Conservation (phyloP, 2,113 vertebrate species). For the Ceyx margarethae region DNA sequence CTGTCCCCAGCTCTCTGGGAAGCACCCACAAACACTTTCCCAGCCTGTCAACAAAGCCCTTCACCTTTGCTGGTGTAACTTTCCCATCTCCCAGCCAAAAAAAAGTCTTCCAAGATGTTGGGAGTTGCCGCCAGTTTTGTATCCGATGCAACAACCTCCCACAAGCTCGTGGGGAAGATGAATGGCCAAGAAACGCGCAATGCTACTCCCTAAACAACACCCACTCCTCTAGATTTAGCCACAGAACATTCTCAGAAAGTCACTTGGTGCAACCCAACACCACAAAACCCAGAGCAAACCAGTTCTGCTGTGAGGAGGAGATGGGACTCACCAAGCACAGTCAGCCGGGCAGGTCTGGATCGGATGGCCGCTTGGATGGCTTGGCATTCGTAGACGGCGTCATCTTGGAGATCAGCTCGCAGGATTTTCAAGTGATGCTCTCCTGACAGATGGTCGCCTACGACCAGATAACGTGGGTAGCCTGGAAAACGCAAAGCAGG, state of each 20-base stretch:
- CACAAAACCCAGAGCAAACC: accelerated
- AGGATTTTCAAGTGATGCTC: slow-evolving; percentile 95
- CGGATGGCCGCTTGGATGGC: slow-evolving; percentile 95
- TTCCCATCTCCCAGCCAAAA: background rate
- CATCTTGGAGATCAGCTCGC: slow-evolving; percentile 90
- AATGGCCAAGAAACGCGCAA: accelerated
- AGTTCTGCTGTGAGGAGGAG: accelerated
- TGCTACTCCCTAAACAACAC: background rate
- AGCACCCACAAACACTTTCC: background rate
- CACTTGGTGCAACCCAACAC: accelerated
- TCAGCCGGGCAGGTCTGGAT: slow-evolving; percentile 91
- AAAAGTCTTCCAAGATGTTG: background rate
- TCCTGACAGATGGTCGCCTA: slow-evolving; percentile 91
- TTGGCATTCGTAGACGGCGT: slow-evolving; percentile 95
- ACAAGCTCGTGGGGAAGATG: background rate
- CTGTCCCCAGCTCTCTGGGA: background rate
- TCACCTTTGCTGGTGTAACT: background rate
- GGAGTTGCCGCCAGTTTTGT: background rate
- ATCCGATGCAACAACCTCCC: background rate
- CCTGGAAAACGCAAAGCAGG: slow-evolving; percentile 67
- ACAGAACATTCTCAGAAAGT: background rate
- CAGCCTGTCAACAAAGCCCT: too few relatives aligned
- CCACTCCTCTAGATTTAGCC: background rate
- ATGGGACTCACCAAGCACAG: slow-evolving; percentile 86
- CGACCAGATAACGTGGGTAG: slow-evolving; percentile 94